Conservation (phyloP, 2,113 vertebrate genomes). For the Benthochromis sp. region DNA sequence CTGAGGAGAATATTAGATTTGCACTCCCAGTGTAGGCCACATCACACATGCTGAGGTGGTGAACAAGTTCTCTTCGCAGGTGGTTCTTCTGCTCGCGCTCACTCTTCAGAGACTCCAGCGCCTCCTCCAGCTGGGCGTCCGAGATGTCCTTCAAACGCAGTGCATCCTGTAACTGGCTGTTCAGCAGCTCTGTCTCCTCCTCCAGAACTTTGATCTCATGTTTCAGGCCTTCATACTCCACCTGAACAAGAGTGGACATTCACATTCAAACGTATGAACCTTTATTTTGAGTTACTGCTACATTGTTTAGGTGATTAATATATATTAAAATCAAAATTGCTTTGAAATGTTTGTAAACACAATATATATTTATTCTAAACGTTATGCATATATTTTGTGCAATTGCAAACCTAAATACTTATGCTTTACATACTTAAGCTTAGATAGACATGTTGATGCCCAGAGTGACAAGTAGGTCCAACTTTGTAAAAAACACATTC, state of each 20-base stretch:
- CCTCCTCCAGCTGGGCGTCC: constrained; percentile 88
- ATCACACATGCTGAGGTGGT: constrained; percentile 88
- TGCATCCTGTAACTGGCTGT: constrained; percentile 90
- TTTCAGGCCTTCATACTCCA: constrained; percentile 97
- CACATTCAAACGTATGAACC: not conserved
- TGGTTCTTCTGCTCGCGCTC: constrained; percentile 93
- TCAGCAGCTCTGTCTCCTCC: constrained; percentile 89
- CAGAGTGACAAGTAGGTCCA: not conserved
- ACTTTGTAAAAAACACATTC: not conserved
- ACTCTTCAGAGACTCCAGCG: constrained; percentile 88
- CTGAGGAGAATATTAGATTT: constrained; percentile 82
- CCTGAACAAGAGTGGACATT: constrained; percentile 64
- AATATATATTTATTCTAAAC: not conserved
- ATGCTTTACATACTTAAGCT: not conserved
- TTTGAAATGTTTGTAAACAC: not conserved
- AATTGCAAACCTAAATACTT: not conserved
- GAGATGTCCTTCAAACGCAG: constrained; percentile 91
- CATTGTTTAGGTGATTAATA: not conserved
- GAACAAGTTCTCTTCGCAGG: constrained; percentile 87
- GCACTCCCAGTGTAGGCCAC: constrained; percentile 79
- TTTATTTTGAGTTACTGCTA: not conserved
- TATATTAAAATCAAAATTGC: not conserved
- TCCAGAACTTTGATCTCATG: constrained; percentile 96
- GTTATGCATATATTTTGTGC: not conserved
- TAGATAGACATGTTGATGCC: not conserved